Evolutionary conservation across 2,888 invertebrate species (phyloP), one percentile per base, ranked within the genome.

Genomic region (Marronus borbonicus): DNA sequence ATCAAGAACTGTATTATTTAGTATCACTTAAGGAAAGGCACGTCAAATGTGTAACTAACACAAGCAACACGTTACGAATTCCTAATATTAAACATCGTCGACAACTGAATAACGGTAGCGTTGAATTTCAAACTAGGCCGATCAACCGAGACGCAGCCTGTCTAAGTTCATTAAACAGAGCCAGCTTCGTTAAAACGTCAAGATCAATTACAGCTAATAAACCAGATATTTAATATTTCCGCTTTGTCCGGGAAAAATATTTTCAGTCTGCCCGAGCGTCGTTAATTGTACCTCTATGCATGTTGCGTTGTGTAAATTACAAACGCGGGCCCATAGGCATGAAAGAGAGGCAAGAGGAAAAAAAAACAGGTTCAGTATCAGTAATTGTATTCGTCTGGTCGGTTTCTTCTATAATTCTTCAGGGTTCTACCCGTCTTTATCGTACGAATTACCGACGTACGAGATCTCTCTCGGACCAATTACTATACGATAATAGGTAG

Each of bases 221-320:
- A 68, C 66, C 50, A 24, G 66, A 44, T n/a, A 68, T 68, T 68
- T 68, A 49, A 49, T 68, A 68, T 65, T 65, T 65, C 65, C 65
- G 65, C 39, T 65, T 39, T 7, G 14, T 65, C 49, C 12, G 2
- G 24, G 24, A 68, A 68, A 68, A 49, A 68, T 28, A 49, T 49
- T 44, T 24, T 24, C 66, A 49, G 49, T 68, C 66, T 49, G 44
- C 12, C 20, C 10, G 44, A 49, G 12, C 49, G 17, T 49, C 2
- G 31, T 65, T 65, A 65, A 65, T 65, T n/a, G 36, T 65, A 36
- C 65, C 44, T 12, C 44, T 12, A 12, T 10, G 44, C 44, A 44
- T 10, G 44, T 44, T 44, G 44, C 44, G 44, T 65, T 44, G 65
- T 65, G 10, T 65, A 65, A 39, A 31, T 39, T 65, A 65, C 65